Base-by-base conservation (phyloP, 1,140 invertebrate genomes). In the Scaptomyza graminum region DNA sequence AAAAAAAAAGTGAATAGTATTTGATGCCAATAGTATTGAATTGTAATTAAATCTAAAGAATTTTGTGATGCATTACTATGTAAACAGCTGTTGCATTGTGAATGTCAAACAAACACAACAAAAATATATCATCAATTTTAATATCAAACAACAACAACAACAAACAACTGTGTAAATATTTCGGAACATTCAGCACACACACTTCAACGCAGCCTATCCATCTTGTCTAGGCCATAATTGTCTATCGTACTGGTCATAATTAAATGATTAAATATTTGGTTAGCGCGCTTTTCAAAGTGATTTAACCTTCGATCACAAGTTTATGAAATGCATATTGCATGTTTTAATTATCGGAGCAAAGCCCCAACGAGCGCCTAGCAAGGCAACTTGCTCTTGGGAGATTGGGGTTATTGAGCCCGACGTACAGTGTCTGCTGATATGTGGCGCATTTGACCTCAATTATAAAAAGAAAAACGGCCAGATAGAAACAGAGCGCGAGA, bases 381-480 rank as follows among this genome's bases (percentile, higher is more conserved):
- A 16, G 16, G 25, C 12, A 12, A 43, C 60, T 50, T 57, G 52
- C 31, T 49, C 63, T 65, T 69, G 51, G n/a, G n/a, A 52, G 44
- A 47, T 69, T 69, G 64, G 64, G 74, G 44, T 49, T 56, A 47
- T 65, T 65, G 63, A 49, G 63, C 63, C 62, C 55, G 41, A 11
- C 49, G 16, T 54, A 49, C 12, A 46, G 43, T 25, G 28, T 6
- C 28, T 5, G 52, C 63, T 65, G 63, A 65, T 65, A 49, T 65
- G 62, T 47, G 41, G 31, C 18, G 11, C 18, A 28, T 47, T 56
- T 68, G 56, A 68, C 56, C 65, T 61, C 57, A 68, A 61, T 61
- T 52, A 61, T n/a, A 22, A 41, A 11, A 22, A 50, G n/a, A 16
- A 9, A 18, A 57, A 34, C 18, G 18, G 43, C 3, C 11, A 60